Conservation (phyloP, 92 coral and sea anemone genomes). For the Phymanthus crucifer region DNA sequence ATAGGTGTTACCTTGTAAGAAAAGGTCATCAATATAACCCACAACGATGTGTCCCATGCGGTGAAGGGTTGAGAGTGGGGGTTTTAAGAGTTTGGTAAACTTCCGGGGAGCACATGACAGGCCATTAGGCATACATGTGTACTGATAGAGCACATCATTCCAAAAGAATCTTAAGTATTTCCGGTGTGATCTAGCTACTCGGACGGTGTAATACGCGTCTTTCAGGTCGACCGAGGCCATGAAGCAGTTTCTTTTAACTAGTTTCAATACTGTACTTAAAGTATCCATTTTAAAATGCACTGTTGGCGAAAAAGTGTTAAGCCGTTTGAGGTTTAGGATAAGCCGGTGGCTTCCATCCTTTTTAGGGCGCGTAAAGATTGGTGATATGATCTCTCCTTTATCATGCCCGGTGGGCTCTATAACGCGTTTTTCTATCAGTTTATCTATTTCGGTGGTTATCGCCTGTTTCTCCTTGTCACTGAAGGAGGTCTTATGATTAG, state of each 20-base stretch:
- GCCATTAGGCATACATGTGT: constrained; percentile 44
- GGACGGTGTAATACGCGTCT: constrained; percentile 18
- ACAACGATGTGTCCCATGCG: constrained; percentile 22
- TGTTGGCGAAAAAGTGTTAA: too few relatives aligned
- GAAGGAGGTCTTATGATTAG: not conserved
- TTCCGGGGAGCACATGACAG: constrained; percentile 37
- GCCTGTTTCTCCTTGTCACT: not conserved
- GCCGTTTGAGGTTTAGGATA: too few relatives aligned
- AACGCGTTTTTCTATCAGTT: not conserved
- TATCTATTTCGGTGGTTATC: not conserved
- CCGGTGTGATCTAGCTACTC: constrained; percentile 17
- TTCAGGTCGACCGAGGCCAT: too few relatives aligned
- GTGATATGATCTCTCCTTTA: not conserved
- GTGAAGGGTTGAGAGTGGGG: constrained; percentile 26
- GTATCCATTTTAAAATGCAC: too few relatives aligned
- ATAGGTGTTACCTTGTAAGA: constrained; percentile 21
- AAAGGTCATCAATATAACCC: constrained; percentile 40
- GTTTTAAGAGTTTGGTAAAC: constrained; percentile 46
- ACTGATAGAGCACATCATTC: constrained; percentile 17
- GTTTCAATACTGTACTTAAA: too few relatives aligned
- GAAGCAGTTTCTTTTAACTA: too few relatives aligned
- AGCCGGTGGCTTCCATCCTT: not conserved
- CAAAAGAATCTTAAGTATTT: constrained; percentile 19
- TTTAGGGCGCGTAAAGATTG: not conserved
- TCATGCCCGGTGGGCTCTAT: constrained; percentile 5